Percentiles rank a stretch among this genome's conserved stretches.
phyloP scores from a whole-genome alignment of 1,140 invertebrate genomes.

The Ips nitidus region DNA sequence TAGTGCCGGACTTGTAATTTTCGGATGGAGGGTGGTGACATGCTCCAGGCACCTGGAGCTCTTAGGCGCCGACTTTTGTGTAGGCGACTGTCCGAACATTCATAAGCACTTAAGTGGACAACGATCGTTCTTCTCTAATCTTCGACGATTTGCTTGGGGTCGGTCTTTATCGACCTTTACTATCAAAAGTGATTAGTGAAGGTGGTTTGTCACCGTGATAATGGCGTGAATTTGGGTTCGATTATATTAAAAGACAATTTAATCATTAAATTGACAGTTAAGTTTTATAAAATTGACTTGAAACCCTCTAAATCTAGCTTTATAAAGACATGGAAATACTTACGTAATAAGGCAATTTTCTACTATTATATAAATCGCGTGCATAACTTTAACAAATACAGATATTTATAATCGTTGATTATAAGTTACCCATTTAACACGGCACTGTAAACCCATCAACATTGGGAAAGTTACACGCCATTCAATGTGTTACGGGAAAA shows the following conservation, averaged over 20 bases:
- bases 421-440: slow-evolving; percentile 21
- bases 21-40: slow-evolving; percentile 31
- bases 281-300: too few species aligned
- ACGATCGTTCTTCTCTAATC: slow-evolving; percentile 28
- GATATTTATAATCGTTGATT: slow-evolving; percentile 16
- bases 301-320: too few species aligned
- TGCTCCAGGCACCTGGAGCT: slow-evolving; percentile 25
- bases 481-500: slow-evolving; percentile 22
- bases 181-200: slow-evolving; percentile 12
- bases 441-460: slow-evolving; percentile 10
- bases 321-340: too few species aligned
- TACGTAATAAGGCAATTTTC: neutral
- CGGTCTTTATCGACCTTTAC: slow-evolving; percentile 9
- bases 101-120: slow-evolving; percentile 30
- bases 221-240: too few species aligned
- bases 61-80: slow-evolving; percentile 31
- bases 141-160: slow-evolving; percentile 24
- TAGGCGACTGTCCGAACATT: slow-evolving; percentile 29
- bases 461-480: slow-evolving; percentile 25
- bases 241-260: too few species aligned
- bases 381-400: slow-evolving; percentile 15
- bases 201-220: slow-evolving; percentile 17
- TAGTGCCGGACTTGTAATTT: slow-evolving; percentile 30
- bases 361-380: slow-evolving; percentile 3
- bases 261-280: too few species aligned